Evolutionary conservation across 2,113 vertebrate genomes (phyloP).

Genomic region (Nanorana parkeri): DNA sequence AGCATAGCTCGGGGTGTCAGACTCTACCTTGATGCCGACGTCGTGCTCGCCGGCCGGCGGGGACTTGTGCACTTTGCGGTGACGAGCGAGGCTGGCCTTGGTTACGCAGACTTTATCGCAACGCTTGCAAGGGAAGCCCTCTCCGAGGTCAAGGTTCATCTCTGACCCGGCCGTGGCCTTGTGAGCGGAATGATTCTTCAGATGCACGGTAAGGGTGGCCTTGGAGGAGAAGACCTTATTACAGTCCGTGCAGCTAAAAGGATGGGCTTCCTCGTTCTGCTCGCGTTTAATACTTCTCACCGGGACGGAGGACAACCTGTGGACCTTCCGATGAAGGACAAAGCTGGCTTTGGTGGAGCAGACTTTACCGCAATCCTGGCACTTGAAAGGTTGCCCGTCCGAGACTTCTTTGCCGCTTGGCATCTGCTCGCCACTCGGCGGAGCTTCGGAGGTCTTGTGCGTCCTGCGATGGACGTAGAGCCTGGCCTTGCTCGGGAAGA

Average conservation of each 20-base stretch:
- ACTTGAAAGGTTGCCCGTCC: constrained; percentile 76
- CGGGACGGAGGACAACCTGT: neutral
- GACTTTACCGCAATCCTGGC: constrained; percentile 74
- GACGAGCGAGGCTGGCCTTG: constrained; percentile 13
- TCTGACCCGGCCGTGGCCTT: neutral
- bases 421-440: neutral
- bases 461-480: constrained; percentile 7
- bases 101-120: constrained; percentile 4
- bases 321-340: constrained; percentile 38
- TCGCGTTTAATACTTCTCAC: neutral
- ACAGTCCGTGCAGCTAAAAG: constrained; percentile 75
- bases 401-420: neutral
- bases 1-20: neutral
- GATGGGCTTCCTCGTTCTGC: constrained; percentile 53
- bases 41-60: neutral
- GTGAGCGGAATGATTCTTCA: constrained; percentile 1
- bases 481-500: constrained; percentile 14
- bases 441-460: neutral
- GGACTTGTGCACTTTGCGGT: neutral
- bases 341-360: constrained; percentile 70
- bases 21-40: too few species aligned
- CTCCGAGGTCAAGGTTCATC: neutral
- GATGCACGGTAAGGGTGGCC: neutral
- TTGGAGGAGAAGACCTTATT: constrained; percentile 75
- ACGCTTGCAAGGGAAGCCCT: neutral